A percentile compares a stretch with the other conserved stretches of the same genome.
Evolutionary conservation across 2,888 invertebrate genomes (phyloP).

Genomic region (Eupithecia tripunctaria): DNA sequence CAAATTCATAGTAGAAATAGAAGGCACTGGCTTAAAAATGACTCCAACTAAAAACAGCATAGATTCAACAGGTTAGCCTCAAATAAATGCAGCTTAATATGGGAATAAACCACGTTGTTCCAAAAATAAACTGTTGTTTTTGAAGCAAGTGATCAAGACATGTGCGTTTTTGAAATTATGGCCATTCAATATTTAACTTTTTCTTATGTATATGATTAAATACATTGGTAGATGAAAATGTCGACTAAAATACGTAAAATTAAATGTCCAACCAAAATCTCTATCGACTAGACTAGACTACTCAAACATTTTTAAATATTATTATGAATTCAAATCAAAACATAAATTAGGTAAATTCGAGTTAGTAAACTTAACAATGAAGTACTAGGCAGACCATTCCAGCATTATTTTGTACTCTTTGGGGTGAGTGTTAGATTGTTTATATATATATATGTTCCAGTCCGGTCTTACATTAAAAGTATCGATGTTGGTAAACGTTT

Average conservation of each 20-base stretch:
- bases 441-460: background rate
- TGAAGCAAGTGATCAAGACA: background rate
- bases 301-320: conserved; percentile 8
- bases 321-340: conserved; percentile 35
- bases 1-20: conserved; percentile 14
- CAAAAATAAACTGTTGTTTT: background rate
- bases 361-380: conserved; percentile 2
- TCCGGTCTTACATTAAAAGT: background rate
- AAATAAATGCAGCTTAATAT: conserved; percentile 9
- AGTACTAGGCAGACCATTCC: conserved; percentile 4
- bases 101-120: background rate
- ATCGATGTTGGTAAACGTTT: conserved; percentile 36
- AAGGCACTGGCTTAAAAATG: conserved; percentile 24
- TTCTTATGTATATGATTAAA: background rate
- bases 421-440: background rate
- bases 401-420: background rate
- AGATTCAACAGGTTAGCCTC: background rate
- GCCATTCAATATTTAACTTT: background rate
- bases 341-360: conserved; percentile 11
- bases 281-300: conserved; percentile 19
- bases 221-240: background rate
- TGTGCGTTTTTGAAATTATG: background rate
- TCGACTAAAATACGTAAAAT: background rate
- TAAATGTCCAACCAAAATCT: background rate
- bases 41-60: background rate